phyloP scores from a whole-genome alignment of 2,797 vertebrate genomes.

The Cirrhinus molitorella region DNA sequence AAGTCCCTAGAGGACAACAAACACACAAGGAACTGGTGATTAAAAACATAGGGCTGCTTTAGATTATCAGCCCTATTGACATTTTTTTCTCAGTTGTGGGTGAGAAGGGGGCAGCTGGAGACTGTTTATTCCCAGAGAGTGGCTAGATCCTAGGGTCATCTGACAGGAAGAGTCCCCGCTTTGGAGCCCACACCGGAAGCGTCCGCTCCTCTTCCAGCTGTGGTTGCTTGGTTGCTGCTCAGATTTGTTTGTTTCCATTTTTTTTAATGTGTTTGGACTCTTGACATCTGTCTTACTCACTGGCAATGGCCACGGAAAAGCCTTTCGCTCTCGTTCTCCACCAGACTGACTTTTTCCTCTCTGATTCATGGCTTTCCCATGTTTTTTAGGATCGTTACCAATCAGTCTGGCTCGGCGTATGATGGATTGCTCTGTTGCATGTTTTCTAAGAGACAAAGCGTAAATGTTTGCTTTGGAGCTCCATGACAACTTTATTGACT shows the following conservation, averaged over 20 bases:
- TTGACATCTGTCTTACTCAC: constrained; percentile 41
- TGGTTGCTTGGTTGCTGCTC: constrained; percentile 69
- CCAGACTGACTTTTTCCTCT: constrained; percentile 32
- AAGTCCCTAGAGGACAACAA: constrained; percentile 2
- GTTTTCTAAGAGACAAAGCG: constrained; percentile 14
- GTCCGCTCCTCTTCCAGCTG: constrained; percentile 65
- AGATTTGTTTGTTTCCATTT: constrained; percentile 72
- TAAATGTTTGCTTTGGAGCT: constrained; percentile 34
- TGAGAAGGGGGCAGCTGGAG: constrained; percentile 56
- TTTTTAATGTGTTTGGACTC: constrained; percentile 66
- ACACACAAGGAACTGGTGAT: not conserved
- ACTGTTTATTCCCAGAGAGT: constrained; percentile 59
- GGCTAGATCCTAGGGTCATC: constrained; percentile 43
- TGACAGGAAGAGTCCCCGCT: constrained; percentile 63
- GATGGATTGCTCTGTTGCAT: not conserved
- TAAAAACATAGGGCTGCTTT: constrained; percentile 5
- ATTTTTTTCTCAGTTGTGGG: constrained; percentile 38
- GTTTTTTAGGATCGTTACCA: constrained; percentile 12
- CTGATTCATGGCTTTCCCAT: constrained; percentile 50
- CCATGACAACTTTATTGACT: constrained; percentile 43
- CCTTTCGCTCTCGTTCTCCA: constrained; percentile 18
- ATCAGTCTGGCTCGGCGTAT: not conserved
- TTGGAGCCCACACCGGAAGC: constrained; percentile 57
- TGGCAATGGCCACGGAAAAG: constrained; percentile 38
- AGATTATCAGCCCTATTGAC: constrained; percentile 16